Conservation (phyloP, 2,888 invertebrate genomes). For the Macaria liturata region DNA sequence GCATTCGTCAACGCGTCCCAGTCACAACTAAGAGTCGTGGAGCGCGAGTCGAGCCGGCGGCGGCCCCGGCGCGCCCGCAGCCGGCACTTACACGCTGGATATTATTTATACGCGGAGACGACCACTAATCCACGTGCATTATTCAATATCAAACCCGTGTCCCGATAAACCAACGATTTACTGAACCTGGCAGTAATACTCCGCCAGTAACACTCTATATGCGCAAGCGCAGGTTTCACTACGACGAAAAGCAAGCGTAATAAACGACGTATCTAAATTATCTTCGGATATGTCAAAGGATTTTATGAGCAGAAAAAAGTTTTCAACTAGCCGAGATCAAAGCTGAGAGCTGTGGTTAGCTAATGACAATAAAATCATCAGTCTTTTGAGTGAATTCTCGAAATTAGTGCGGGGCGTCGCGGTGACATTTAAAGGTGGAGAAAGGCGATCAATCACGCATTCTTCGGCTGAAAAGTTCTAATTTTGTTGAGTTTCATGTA, state of each 20-base stretch:
- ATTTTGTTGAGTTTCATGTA: conserved; percentile 54
- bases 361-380: conserved; percentile 42
- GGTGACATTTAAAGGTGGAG: conserved; percentile 41
- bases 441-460: conserved; percentile 57
- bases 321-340: conserved; percentile 36
- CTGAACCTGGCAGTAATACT: conserved; percentile 22
- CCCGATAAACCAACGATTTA: conserved; percentile 33
- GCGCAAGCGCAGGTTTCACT: conserved; percentile 6
- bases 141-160: conserved; percentile 55
- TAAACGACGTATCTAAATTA: conserved; percentile 3
- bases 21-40: conserved; percentile 70
- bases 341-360: conserved; percentile 30
- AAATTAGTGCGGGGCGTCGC: conserved; percentile 39
- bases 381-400: conserved; percentile 41
- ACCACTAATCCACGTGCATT: conserved; percentile 57
- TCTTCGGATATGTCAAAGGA: conserved; percentile 16
- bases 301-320: conserved; percentile 22
- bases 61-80: conserved; percentile 69
- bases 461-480: conserved; percentile 54
- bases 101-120: conserved; percentile 68
- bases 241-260: conserved; percentile 3
- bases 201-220: not conserved
- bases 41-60: conserved; percentile 37
- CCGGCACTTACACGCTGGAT: conserved; percentile 51
- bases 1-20: conserved; percentile 76